phyloP scores from a whole-genome alignment of 2,113 vertebrate species.

The Actinemys pallida region DNA sequence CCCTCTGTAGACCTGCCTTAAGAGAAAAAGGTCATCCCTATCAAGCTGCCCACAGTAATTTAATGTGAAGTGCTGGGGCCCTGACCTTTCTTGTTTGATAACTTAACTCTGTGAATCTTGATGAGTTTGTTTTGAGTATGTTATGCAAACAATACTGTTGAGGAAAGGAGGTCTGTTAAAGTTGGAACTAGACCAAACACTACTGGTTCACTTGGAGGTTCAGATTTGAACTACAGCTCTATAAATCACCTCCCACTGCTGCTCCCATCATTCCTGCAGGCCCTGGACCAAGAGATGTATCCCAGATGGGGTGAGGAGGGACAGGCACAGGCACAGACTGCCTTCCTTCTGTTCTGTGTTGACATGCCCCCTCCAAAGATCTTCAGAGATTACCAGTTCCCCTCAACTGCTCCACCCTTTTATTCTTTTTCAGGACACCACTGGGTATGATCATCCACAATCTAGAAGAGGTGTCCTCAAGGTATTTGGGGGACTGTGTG shows the following conservation, averaged over 20 bases:
- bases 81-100: background rate
- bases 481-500: background rate
- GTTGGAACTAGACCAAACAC: background rate
- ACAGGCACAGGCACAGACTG: too few relatives aligned
- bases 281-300: background rate
- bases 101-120: background rate
- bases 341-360: background rate
- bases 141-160: background rate
- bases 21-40: background rate
- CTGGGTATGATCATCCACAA: background rate
- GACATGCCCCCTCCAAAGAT: background rate
- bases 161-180: background rate
- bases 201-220: background rate
- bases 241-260: background rate
- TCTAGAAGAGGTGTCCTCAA: background rate
- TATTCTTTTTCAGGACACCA: background rate
- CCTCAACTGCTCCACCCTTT: background rate
- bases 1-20: background rate
- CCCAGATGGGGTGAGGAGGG: background rate
- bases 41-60: background rate
- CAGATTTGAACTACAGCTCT: background rate
- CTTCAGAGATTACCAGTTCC: background rate
- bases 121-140: background rate
- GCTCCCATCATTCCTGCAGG: background rate
- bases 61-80: background rate